Evolutionary conservation across 2,888 invertebrate species (phyloP), one percentile per base, ranked within the genome.

Genomic region (Melikaiella ostensackeni): DNA sequence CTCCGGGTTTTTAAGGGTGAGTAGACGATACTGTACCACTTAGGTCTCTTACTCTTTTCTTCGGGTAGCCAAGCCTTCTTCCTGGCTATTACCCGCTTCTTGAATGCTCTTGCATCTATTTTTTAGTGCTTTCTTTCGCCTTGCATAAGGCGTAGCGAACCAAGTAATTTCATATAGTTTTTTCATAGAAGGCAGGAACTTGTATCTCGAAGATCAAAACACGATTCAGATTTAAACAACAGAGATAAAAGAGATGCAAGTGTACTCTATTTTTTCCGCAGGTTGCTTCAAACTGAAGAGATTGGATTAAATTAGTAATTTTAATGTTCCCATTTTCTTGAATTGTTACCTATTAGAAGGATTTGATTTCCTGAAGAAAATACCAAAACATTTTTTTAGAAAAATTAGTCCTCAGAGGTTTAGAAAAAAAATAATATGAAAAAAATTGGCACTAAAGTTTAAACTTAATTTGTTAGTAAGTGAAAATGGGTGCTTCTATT

Each of bases 1-100:
- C 82, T 84, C 50, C 83, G 82, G 70, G 85, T 86, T 27, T 87
- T 87, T 63, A 82, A 84, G 80, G 86, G 87, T 87, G 84, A 87
- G 87, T 83, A 46, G 24, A 21, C 55, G 74, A 50, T 50, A 30
- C 70, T 55, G 70, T 16, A 55, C 42, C 21, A 42, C 64, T 64
- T 27, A 59, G 11, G 7, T 38, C 64, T 64, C 21, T 64, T 42
- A 24, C 35, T 55, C 50, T 70, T 70, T 50, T 30, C n/a, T 55
- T 70, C 4, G 30, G n/a, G n/a, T 11, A 50, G 50, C 70, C 50
- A n/a, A 70, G 50, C 50, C 70, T 70, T 70, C 33, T 70, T 70
- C 70, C 70, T 55, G 70, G 50, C 46, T 50, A 70, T 70, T 70
- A 70, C 70, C 33, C 50, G 30, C 50, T 70, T 70, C 70, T 70